phyloP scores from a whole-genome alignment of 1,140 invertebrate species.

The Euura lappo region DNA sequence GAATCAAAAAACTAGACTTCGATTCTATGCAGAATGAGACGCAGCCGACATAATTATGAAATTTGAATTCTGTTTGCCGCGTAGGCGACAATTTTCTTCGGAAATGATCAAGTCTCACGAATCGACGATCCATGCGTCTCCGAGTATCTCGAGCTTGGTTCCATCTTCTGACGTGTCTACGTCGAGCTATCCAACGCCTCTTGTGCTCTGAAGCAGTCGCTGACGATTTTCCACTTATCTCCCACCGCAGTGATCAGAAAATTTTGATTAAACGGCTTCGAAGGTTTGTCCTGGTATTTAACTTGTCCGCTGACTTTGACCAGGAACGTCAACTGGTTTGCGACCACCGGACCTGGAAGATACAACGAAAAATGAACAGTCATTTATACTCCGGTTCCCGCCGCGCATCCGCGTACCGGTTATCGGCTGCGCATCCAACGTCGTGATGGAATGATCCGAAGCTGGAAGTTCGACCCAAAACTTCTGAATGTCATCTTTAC shows the following conservation, averaged over 20 bases:
- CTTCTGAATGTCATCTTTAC: conserved; percentile 78
- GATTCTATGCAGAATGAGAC: too few species aligned
- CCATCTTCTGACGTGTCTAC: background rate
- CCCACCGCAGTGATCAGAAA: conserved; percentile 82
- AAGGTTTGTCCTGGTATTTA: conserved; percentile 66
- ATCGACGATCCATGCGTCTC: too few species aligned
- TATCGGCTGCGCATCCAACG: conserved; percentile 81
- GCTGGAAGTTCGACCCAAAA: conserved; percentile 77
- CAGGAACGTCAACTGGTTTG: conserved; percentile 73
- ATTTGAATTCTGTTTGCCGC: background rate
- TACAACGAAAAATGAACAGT: conserved; percentile 17
- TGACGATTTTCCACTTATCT: conserved; percentile 90
- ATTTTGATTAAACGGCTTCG: conserved; percentile 77
- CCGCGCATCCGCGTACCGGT: conserved; percentile 56
- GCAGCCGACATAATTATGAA: background rate
- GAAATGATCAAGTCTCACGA: too few species aligned
- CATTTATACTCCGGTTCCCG: conserved; percentile 11
- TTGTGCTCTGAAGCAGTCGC: conserved; percentile 81
- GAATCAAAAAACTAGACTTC: too few species aligned
- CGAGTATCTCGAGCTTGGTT: too few species aligned
- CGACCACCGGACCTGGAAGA: conserved; percentile 62
- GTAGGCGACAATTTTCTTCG: background rate
- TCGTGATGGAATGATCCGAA: conserved; percentile 72
- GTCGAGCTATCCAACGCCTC: conserved; percentile 50
- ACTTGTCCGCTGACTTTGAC: conserved; percentile 79